phyloP scores from a whole-genome alignment of 2,888 invertebrate species.

The Lampropteryx suffumata region DNA sequence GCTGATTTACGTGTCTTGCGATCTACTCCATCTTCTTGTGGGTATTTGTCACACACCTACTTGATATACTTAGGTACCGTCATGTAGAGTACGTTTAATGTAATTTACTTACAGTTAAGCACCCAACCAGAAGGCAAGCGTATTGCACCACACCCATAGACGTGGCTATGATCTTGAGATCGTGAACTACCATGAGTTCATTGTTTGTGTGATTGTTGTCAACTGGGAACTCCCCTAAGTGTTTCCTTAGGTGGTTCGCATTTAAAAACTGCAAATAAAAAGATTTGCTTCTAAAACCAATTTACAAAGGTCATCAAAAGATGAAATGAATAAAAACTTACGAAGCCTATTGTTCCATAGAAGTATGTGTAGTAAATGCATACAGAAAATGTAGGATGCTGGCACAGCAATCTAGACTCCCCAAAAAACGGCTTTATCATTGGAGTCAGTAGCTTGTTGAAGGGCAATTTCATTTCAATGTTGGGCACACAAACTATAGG shows the following conservation, averaged over 20 bases:
- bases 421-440: slow-evolving; percentile 56
- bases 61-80: too few relatives aligned
- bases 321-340: slow-evolving; percentile 38
- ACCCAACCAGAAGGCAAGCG: slow-evolving; percentile 58
- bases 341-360: slow-evolving; percentile 60
- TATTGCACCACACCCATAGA: slow-evolving; percentile 65
- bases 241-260: slow-evolving; percentile 52
- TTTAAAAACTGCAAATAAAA: slow-evolving; percentile 53
- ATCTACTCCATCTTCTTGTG: too few relatives aligned
- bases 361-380: slow-evolving; percentile 58
- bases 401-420: slow-evolving; percentile 52
- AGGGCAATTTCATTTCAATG: slow-evolving; percentile 62
- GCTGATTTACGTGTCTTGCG: too few relatives aligned
- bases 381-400: slow-evolving; percentile 51
- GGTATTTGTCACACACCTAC: too few relatives aligned
- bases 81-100: too few relatives aligned
- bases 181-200: slow-evolving; percentile 58
- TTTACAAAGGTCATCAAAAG: too few relatives aligned
- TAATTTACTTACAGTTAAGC: slow-evolving; percentile 52
- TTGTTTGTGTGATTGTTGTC: neutral
- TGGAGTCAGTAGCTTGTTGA: slow-evolving; percentile 52
- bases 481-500: too few relatives aligned
- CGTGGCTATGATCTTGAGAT: slow-evolving; percentile 63
- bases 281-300: neutral
- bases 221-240: slow-evolving; percentile 50